A percentile compares a stretch with the other conserved stretches of the same genome.
Conservation (phyloP, 2,797 vertebrate species). For the Poecilia gillii region DNA sequence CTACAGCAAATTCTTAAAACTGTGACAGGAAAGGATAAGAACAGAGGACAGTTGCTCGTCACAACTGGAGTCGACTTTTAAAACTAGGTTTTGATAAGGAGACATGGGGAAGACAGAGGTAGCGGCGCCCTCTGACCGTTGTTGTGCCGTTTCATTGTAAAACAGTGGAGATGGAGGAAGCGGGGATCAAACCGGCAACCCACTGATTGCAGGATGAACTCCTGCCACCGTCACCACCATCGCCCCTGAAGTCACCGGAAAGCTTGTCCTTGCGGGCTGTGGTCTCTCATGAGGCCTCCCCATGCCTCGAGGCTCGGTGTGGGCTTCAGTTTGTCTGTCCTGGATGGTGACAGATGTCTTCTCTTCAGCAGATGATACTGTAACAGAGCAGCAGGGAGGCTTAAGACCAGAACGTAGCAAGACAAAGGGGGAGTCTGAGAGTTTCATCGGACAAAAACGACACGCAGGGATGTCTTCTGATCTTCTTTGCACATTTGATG, state of each 20-base stretch:
- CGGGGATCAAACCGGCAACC: too few species aligned
- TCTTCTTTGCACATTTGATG: constrained; percentile 2
- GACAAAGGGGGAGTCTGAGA: too few species aligned
- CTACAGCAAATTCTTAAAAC: not conserved
- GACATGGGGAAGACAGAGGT: not conserved
- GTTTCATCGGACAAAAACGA: not conserved
- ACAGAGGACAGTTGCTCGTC: constrained; percentile 5
- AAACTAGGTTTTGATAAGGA: not conserved
- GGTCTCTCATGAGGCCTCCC: constrained; percentile 38
- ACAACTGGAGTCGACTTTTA: not conserved
- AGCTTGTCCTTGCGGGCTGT: too few species aligned
- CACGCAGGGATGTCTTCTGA: constrained; percentile 3
- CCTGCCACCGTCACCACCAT: too few species aligned
- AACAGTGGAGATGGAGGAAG: too few species aligned
- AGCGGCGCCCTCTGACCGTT: too few species aligned
- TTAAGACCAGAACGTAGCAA: not conserved
- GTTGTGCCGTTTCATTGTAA: too few species aligned
- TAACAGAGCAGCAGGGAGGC: constrained; percentile 13
- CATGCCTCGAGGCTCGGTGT: constrained; percentile 21
- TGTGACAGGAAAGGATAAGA: not conserved
- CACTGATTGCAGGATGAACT: too few species aligned
- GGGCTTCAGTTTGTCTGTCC: constrained; percentile 41
- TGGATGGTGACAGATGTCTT: constrained; percentile 60
- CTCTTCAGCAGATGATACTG: constrained; percentile 52
- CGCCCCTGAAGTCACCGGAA: too few species aligned